Evolutionary conservation across 2,888 invertebrate genomes (phyloP).

Genomic region (Euzetes globulus): DNA sequence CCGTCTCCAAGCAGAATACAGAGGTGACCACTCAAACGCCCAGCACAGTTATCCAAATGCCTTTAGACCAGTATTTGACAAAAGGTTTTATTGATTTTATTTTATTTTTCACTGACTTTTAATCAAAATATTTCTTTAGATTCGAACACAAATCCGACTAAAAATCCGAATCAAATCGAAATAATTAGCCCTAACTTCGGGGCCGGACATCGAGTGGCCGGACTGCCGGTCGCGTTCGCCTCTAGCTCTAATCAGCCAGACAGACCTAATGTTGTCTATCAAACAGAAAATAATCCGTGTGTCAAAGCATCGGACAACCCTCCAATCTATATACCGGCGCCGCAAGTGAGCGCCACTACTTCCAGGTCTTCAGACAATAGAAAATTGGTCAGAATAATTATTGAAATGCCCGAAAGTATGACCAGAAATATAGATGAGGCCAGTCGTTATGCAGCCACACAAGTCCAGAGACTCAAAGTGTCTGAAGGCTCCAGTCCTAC

Average conservation of each 20-base stretch:
- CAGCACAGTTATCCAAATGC: background rate
- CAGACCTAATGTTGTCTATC: background rate
- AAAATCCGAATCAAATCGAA: background rate
- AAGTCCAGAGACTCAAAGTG: background rate
- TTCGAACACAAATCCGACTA: background rate
- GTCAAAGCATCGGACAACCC: background rate
- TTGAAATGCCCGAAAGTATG: constrained; percentile 20
- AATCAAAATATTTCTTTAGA: background rate
- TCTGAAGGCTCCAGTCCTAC: background rate
- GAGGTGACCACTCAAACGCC: background rate
- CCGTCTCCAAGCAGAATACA: background rate
- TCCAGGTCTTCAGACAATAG: background rate
- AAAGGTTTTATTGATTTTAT: constrained; percentile 9
- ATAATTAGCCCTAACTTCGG: background rate
- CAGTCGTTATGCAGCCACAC: constrained; percentile 17
- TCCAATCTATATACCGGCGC: constrained; percentile 8
- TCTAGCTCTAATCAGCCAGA: background rate
- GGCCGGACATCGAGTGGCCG: background rate
- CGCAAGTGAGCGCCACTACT: background rate
- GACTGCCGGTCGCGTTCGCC: background rate
- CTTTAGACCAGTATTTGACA: background rate
- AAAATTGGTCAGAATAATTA: constrained; percentile 12
- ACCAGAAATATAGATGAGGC: constrained; percentile 17
- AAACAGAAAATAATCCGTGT: background rate
- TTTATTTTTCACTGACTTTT: background rate